Evolutionary conservation across 2,113 vertebrate genomes (phyloP).

Genomic region (Ammodramus savannarum): DNA sequence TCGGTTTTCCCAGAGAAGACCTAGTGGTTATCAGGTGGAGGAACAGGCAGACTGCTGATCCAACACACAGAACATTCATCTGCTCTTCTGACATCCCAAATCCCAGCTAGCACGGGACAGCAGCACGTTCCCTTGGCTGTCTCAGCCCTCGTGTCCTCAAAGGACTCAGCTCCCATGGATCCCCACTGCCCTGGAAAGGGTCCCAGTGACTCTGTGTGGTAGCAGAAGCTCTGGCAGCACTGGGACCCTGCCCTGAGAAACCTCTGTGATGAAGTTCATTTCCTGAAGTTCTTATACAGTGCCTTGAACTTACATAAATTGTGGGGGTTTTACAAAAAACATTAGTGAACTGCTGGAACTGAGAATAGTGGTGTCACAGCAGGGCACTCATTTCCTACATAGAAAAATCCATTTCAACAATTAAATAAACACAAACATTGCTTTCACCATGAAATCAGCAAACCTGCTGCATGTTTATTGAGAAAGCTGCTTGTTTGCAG

Average conservation of each 20-base stretch:
- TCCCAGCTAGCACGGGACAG: not conserved
- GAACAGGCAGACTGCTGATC: not conserved
- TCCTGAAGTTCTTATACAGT: slow-evolving; percentile 8
- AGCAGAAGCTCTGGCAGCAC: not conserved
- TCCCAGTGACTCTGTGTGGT: not conserved
- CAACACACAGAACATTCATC: not conserved
- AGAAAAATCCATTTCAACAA: not conserved
- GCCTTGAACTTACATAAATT: slow-evolving; percentile 1
- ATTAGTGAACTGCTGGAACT: not conserved
- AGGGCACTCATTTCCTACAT: not conserved
- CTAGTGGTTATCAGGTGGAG: not conserved
- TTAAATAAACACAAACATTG: not conserved
- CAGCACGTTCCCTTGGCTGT: not conserved
- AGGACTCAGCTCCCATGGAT: not conserved
- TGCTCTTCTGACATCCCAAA: not conserved
- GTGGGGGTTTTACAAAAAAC: not conserved
- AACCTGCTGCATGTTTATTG: not conserved
- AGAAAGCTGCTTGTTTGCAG: not conserved
- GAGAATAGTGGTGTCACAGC: not conserved
- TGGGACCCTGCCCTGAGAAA: slow-evolving; percentile 15
- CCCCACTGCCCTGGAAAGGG: not conserved
- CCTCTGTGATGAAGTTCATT: not conserved
- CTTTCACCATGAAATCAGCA: not conserved
- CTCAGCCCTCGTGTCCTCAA: not conserved
- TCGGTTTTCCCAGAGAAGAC: not conserved